phyloP scores from a whole-genome alignment of 2,797 vertebrate genomes.

The Carduelis carduelis region DNA sequence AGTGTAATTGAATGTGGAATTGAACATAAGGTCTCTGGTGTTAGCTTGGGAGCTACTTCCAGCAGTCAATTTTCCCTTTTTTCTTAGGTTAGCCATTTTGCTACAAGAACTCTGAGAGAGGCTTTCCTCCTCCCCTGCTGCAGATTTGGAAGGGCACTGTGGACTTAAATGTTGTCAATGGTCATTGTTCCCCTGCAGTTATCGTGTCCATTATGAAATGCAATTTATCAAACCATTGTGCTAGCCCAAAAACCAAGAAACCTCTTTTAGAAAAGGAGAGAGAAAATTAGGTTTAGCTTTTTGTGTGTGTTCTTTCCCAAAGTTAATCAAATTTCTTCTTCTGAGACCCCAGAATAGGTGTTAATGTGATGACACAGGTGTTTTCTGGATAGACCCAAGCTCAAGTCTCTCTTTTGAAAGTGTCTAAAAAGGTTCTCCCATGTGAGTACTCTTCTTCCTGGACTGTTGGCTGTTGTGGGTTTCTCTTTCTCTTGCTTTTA shows the following conservation, averaged over 20 bases:
- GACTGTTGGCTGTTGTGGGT: neutral
- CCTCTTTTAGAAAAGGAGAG: neutral
- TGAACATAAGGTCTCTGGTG: neutral
- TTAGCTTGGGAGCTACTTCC: neutral
- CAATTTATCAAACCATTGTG: neutral
- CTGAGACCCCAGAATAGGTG: neutral
- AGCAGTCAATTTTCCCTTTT: neutral
- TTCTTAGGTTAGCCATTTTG: neutral
- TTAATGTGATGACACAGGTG: neutral
- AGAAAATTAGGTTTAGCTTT: neutral
- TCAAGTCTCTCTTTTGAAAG: neutral
- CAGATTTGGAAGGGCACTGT: neutral
- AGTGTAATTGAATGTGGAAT: neutral
- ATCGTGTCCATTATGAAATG: neutral
- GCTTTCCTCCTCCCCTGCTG: fast-evolving
- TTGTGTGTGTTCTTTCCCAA: neutral
- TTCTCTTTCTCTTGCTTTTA: neutral
- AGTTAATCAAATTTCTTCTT: neutral
- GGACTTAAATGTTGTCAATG: neutral
- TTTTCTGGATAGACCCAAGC: neutral
- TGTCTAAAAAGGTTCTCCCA: neutral
- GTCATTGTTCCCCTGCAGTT: neutral
- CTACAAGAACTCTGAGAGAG: neutral
- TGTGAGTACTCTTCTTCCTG: neutral
- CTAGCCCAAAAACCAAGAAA: neutral